phyloP scores from a whole-genome alignment of 2,797 vertebrate genomes.

The Steatocranus sp. region DNA sequence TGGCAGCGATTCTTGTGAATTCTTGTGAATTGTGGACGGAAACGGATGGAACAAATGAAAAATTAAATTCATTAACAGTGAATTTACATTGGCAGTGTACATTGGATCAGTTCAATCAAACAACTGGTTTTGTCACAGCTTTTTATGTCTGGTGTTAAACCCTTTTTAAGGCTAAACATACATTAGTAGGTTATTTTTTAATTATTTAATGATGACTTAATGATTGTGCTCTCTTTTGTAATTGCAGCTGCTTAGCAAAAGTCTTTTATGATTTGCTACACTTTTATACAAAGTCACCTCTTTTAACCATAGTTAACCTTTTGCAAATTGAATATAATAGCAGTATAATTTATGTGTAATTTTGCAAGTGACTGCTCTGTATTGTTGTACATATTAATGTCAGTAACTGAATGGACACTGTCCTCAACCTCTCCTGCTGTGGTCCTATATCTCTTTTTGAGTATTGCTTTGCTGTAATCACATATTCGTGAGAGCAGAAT shows the following conservation, averaged over 20 bases:
- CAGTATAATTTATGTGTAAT: background rate
- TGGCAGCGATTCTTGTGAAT: background rate
- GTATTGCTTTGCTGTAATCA: background rate
- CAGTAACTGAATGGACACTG: background rate
- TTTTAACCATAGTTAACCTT: background rate
- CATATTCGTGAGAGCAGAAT: constrained; percentile 17
- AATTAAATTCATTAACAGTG: background rate
- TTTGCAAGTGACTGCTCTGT: background rate
- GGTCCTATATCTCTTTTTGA: background rate
- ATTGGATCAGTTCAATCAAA: background rate
- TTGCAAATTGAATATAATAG: background rate
- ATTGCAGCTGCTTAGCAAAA: background rate
- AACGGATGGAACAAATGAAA: background rate
- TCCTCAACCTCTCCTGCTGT: background rate
- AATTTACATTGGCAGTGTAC: background rate
- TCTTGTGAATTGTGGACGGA: background rate
- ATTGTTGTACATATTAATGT: background rate
- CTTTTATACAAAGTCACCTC: background rate
- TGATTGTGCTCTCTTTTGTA: background rate
- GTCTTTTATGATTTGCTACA: background rate
- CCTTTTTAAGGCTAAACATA: background rate
- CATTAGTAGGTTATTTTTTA: background rate
- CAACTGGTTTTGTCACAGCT: background rate
- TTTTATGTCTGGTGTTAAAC: background rate
- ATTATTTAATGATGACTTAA: background rate